Percentiles rank a stretch among this genome's conserved stretches.
These are phyloP conservation scores for Physella acuta DNA, from an alignment of 1,140 invertebrate species.

Conservation along the genomic window DNA sequence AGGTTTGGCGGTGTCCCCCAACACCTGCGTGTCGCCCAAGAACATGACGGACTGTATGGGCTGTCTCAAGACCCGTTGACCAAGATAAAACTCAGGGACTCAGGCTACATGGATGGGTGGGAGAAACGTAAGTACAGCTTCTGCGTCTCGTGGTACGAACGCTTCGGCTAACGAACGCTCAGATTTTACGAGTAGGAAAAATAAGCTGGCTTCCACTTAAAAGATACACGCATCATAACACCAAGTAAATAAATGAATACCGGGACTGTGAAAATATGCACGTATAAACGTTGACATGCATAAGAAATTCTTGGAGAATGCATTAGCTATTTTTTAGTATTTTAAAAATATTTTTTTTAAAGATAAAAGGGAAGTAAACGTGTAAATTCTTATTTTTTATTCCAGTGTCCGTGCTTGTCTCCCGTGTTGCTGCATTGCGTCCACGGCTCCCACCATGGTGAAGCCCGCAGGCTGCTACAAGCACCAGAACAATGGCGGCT, in stretches of 20 bases:
- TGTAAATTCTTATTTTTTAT: neutral
- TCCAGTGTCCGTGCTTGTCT: constrained; percentile 27
- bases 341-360: no score
- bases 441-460: neutral
- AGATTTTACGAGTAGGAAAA: no score
- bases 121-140: constrained; percentile 2
- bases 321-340: no score
- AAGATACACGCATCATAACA: no score
- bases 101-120: constrained; percentile 8
- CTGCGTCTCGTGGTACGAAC: no score
- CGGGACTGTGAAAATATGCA: no score
- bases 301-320: no score
- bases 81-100: constrained; percentile 24
- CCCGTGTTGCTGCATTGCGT: constrained; percentile 31
- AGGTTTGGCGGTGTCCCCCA: constrained; percentile 16
- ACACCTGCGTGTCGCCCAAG: constrained; percentile 22
- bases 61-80: constrained; percentile 32
- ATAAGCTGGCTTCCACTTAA: no score
- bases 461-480: constrained; percentile 28
- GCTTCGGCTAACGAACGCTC: no score
- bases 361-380: neutral
- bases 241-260: no score
- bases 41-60: constrained; percentile 24
- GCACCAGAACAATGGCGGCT: constrained; percentile 30
- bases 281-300: no score